Percentiles rank a stretch among this genome's conserved stretches.
phyloP scores from a whole-genome alignment of 2,797 vertebrate species.

The Arremon aurantiirostris region DNA sequence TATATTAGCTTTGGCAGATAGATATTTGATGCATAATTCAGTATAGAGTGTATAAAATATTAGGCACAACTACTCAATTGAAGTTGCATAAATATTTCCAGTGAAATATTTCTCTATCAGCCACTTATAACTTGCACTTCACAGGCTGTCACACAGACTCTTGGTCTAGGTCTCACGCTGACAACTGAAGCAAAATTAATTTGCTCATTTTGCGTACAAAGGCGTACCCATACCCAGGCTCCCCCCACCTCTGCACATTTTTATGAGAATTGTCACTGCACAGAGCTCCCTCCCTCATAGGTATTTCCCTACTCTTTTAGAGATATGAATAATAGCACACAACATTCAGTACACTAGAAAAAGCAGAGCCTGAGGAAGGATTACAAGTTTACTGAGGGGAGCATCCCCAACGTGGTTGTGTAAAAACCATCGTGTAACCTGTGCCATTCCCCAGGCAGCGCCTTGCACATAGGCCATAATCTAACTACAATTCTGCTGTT shows the following conservation, averaged over 20 bases:
- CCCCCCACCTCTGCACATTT: neutral
- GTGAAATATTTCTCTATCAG: neutral
- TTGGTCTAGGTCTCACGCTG: neutral
- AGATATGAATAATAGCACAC: neutral
- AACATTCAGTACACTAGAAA: neutral
- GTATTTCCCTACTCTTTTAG: neutral
- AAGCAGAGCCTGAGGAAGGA: neutral
- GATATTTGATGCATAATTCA: slow-evolving; percentile 26
- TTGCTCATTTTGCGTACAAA: neutral
- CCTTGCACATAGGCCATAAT: rapidly evolving
- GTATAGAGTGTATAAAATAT: neutral
- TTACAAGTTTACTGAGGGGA: neutral
- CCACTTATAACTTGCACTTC: neutral
- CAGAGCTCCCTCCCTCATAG: neutral
- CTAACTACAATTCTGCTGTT: neutral
- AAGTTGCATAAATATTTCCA: slow-evolving; percentile 16
- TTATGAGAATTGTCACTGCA: neutral
- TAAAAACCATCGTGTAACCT: neutral
- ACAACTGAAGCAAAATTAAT: neutral
- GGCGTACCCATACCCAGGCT: rapidly evolving
- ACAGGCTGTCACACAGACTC: neutral
- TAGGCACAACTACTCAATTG: neutral
- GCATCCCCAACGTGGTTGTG: rapidly evolving
- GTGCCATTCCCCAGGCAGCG: neutral
- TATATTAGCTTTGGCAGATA: neutral